Conservation (phyloP, 2,113 vertebrate species). For the Nanger granti region DNA sequence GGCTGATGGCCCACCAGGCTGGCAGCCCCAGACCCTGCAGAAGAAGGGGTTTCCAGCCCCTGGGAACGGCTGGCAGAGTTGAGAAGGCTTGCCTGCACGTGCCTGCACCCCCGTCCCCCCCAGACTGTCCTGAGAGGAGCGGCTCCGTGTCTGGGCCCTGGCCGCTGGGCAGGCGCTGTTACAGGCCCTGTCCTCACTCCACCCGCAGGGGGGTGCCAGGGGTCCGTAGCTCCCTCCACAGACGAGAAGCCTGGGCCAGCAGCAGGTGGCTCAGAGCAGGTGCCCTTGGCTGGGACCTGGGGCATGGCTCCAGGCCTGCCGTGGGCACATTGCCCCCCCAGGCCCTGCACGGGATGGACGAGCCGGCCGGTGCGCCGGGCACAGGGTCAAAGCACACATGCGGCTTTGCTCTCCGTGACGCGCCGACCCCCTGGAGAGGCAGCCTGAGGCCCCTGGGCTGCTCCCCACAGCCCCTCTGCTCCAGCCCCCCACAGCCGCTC, state of each 20-base stretch:
- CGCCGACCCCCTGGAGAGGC: not conserved
- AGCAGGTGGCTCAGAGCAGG: not conserved
- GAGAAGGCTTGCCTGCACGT: not conserved
- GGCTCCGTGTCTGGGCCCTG: not conserved
- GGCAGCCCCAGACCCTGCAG: not conserved
- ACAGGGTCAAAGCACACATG: not conserved
- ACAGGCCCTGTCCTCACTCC: no score
- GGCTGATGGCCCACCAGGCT: not conserved
- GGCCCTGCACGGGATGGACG: not conserved
- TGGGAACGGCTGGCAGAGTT: not conserved
- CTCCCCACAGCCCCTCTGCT: not conserved
- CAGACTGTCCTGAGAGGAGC: not conserved
- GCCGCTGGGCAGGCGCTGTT: rapidly evolving
- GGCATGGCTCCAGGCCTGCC: not conserved
- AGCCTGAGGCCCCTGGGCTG: not conserved
- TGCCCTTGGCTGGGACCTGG: not conserved
- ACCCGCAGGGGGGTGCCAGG: rapidly evolving
- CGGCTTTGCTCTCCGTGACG: rapidly evolving
- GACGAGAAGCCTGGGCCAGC: not conserved
- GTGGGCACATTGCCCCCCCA: not conserved
- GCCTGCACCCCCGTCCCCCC: not conserved
- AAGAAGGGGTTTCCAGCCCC: not conserved
- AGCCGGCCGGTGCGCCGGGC: not conserved
- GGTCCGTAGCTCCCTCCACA: not conserved
- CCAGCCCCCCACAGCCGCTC: no score